Evolutionary conservation across 23 tunicate genomes (phyloP).

Genomic region (Oikopleura albicans): DNA sequence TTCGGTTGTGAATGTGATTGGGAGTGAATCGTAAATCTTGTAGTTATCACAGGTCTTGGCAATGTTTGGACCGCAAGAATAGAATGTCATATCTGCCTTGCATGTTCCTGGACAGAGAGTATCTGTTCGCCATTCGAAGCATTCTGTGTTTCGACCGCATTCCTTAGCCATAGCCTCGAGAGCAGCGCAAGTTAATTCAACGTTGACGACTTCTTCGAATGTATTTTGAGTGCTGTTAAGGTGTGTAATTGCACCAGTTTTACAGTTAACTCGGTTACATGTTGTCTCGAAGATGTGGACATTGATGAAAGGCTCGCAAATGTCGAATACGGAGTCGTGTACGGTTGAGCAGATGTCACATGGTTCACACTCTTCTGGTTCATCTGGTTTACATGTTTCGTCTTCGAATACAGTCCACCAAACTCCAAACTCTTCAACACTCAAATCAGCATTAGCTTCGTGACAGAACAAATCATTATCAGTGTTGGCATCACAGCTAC

Average conservation of each 20-base stretch:
- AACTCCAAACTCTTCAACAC: neutral
- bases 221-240: too few species aligned
- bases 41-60: conserved; percentile 65
- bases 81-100: conserved; percentile 34
- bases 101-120: conserved; percentile 45
- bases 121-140: conserved; percentile 77
- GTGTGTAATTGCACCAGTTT: neutral
- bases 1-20: conserved; percentile 31
- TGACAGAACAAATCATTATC: conserved; percentile 47
- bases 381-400: neutral
- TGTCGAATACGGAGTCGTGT: neutral
- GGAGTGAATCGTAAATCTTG: conserved; percentile 28
- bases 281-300: neutral
- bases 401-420: neutral
- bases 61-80: conserved; percentile 48
- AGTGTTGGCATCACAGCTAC: conserved; percentile 39
- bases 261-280: neutral
- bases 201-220: neutral
- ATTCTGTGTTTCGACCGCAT: conserved; percentile 39
- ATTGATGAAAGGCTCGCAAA: neutral
- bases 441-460: neutral
- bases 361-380: neutral
- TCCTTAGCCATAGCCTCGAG: conserved; percentile 35
- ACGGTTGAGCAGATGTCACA: neutral
- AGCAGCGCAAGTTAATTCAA: conserved; percentile 28